Base-by-base conservation (phyloP, 2,888 invertebrate genomes). In the Yponomeuta plumbellus region DNA sequence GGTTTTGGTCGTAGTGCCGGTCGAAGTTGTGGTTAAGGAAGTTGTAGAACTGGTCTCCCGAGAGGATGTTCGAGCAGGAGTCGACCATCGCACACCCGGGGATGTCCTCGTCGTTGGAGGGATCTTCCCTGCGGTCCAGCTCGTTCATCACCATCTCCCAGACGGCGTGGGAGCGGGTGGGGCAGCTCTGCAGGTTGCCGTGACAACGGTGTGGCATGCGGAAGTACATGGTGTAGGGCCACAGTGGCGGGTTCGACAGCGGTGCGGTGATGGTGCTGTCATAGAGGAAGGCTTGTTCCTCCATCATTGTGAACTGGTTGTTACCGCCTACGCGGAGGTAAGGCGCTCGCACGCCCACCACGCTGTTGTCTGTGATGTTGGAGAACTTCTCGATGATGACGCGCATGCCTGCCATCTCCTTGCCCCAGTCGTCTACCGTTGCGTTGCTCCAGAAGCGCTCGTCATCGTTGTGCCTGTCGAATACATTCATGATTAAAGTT, bases 171-270 rank as follows among this genome's bases (percentile, higher is more conserved):
- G 96, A 96, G 80, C 97, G 94, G 2, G 97, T 97, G 13, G 97
- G 97, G 81, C 97, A 97, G 81, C 94, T 96, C 83, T 97, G 97
- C 68, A 97, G 89, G 86, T 97, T 97, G 70, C 97, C 97, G 81
- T 97, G 97, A 79, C 98, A 98, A 69, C 96, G 94, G 85, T 97
- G 98, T 0, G 98, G 97, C 96, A 98, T 97, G 77, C 97, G 94
- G 94, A 97, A 98, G 93, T 98, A 98, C 95, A 99, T 96, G 68
- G 98, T 99, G 92, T 99, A 99, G 3, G 99, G 99, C 99, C 99
- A 99, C 72, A 97, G 94, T 66, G 98, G 98, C 22, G 97, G 97
- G 81, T 97, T 97, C 73, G 96, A 96, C 56, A 97, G 92, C 0
- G 97, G 96, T 1, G 97, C 97, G 0, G 97, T 97, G 81, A 98